Base-by-base conservation (phyloP, 2,797 vertebrate genomes). In the Onychomys leucogaster region DNA sequence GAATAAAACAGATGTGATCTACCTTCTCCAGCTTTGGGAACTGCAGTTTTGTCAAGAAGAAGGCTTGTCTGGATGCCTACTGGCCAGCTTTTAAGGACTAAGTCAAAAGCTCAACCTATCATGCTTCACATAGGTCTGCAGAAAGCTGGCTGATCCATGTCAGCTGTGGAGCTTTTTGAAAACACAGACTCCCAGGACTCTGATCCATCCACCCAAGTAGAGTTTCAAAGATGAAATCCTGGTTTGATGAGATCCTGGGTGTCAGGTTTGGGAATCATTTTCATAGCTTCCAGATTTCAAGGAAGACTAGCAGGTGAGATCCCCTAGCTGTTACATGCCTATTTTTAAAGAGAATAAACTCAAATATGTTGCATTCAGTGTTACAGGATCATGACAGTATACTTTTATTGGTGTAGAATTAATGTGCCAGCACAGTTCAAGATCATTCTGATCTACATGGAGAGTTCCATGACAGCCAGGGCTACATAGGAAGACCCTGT, bases 41-140 rank as follows among this genome's bases (percentile, higher is more conserved):
- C 34, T 57, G 14, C 43, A 81, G 61, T 27, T 29, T 29, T 80
- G 49, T 86, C 67, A 78, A 78, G 90, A 97, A 90, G 61, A 90
- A 90, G 83, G 77, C 94, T 90, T 92, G 65, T 46, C 76, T 69
- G 8, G 2, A 27, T 89, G 63, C 69, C 55, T 90, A 73, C 55
- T 65, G 71, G 32, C 46, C 57, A 43, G n/a, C 43, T 83, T 43
- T 96, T 52, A 25, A 78, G 59, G 55, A 87, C 41, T 89, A 43
- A 93, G 41, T 32, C 57, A 90, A 69, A 96, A 94, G 59, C 67
- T 93, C 84, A 82, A 34, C 29, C 90, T 65, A 52, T 29, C 10
- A 0, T 69, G 14, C 34, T 27, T 89, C 78, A 43, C 65, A 14
- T 9, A 84, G 13, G 41, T 71, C 89, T 95, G 78, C 71, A 94